Evolutionary conservation across 2,888 invertebrate genomes (phyloP), one percentile per base, ranked within the genome.

Genomic region (Diarsia mendica): DNA sequence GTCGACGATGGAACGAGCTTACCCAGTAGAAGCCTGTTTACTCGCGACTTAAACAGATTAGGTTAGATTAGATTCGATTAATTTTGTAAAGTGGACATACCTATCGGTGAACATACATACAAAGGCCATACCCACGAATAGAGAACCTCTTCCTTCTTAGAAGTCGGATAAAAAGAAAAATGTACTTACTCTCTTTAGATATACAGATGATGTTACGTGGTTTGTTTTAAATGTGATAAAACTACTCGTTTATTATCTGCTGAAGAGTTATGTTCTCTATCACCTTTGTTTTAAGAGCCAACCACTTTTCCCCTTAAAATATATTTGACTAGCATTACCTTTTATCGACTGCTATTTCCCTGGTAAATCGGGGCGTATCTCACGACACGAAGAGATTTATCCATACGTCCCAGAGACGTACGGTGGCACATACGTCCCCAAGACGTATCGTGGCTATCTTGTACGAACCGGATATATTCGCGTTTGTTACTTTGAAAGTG

Each of bases 331-430:
- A 9, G 5, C 65, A 58, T 55, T 80, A 64, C 10, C 55, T 67
- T 67, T 81, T 75, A 78, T 78, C 33, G 64, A 58, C 2, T 39
- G 49, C 67, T 28, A 75, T 81, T 75, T 80, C 51, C 67, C n/a
- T 51, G 44, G 81, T 18, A 75, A 80, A 67, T 79, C 55, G 67
- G 39, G n/a, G 23, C 75, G 39, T 67, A 67, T 51, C 55, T 63
- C 51, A 67, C 49, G 63, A 46, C 33, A 48, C 33, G 18, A n/a
- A 20, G 20, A 67, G 78, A 78, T 78, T 67, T 79, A 81, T 81
- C 49, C 48, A 18, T n/a, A 39, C 13, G 58, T 75, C 51, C 4
- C 23, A 1, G n/a, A 64, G 46, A 81, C 23, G 23, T 67, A 75
- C 39, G n/a, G 64, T 10, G 0, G 44, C n/a, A 11, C 53, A n/a